Conservation (phyloP, 2,113 vertebrate genomes). For the Emydocephalus ijimae region DNA sequence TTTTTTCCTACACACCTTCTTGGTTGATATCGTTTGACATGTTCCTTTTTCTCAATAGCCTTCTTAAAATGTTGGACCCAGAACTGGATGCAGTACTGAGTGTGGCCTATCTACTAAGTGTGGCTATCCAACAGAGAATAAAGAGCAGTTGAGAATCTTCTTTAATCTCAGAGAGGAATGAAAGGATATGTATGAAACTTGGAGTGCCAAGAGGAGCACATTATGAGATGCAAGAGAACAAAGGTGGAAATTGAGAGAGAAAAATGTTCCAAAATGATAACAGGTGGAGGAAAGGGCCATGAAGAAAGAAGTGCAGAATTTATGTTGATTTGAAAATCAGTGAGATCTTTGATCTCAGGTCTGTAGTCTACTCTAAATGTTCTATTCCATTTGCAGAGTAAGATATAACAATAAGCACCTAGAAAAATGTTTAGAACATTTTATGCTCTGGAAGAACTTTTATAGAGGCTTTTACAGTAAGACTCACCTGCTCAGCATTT, state of each 20-base stretch:
- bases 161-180: neutral
- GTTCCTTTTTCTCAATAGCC: neutral
- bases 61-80: neutral
- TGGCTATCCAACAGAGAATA: neutral
- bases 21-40: neutral
- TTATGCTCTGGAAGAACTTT: neutral
- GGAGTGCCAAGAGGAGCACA: neutral
- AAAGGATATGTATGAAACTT: rapidly evolving
- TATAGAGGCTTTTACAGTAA: constrained; percentile 40
- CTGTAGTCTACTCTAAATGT: neutral
- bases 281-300: neutral
- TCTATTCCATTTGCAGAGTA: neutral
- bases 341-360: neutral
- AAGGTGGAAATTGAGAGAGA: neutral
- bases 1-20: neutral
- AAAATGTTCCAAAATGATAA: neutral
- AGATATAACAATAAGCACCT: constrained; percentile 42
- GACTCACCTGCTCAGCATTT: constrained; percentile 53
- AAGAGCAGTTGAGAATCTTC: neutral
- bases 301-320: neutral
- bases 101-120: neutral
- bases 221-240: neutral
- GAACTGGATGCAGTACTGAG: neutral
- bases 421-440: constrained; percentile 13
- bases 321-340: neutral